Base-by-base conservation (phyloP, 2,888 invertebrate species). In the Sphaeridia pumilis region DNA sequence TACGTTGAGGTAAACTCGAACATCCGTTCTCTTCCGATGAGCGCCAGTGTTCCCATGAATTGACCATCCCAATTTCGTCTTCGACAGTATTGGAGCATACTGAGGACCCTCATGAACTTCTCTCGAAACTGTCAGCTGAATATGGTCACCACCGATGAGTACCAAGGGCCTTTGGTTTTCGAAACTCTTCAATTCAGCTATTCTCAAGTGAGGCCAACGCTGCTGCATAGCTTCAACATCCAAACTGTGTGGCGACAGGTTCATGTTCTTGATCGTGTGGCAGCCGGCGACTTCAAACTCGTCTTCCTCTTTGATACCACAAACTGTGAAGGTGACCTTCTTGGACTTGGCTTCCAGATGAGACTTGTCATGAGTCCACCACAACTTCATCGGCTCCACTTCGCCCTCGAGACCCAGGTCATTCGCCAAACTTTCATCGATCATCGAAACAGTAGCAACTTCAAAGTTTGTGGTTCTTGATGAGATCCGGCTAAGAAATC, bases 111-210 rank as follows among this genome's bases (percentile, higher is more conserved):
- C 41, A 38, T 3, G n/a, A 2, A 46, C 25, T 36, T 43, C 34
- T 10, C 44, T 12, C n/a, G 20, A 4, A 21, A 28, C 34, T 12
- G 27, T 52, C 7, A 52, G 36, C 14, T 52, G 46, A 5, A 21
- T 24, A 22, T 52, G 22, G 27, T 52, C 52, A 27, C 25, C 22
- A 1, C 52, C 52, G 35, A 52, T 35, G 14, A 52, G 52, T 25
- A 52, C 36, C 4, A 22, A 14, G 24, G 52, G 52, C 35, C 36
- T 52, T n/a, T 27, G 46, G 21, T 35, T 26, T 12, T 17, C 14
- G 24, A 24, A 14, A 20, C 24, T 25, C 4, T 21, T 3, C 2
- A 36, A 20, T 3, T 22, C 38, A 22, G 31, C 14, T 21, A 24
- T 26, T 25, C 10, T 2, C 5, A 46, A 3, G 21, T 46, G 52